phyloP scores from a whole-genome alignment of 1,140 invertebrate species.

The Grapholita molesta region DNA sequence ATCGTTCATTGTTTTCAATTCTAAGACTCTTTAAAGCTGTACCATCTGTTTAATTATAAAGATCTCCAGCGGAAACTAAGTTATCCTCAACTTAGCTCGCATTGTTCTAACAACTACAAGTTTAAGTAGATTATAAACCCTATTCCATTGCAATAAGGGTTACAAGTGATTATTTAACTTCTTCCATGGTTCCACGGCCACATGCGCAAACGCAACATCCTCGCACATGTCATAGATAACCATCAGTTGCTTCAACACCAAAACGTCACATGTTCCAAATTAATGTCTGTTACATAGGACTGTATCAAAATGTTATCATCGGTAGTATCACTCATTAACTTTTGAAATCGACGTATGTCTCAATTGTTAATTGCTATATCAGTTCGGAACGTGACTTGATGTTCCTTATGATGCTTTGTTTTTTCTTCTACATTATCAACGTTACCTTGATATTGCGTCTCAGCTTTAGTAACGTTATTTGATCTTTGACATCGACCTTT shows the following conservation, averaged over 20 bases:
- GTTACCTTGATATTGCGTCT: not conserved
- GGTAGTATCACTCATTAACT: conserved; percentile 3
- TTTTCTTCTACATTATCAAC: not conserved
- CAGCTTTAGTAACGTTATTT: not conserved
- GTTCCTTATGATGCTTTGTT: not conserved
- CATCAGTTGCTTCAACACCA: not conserved
- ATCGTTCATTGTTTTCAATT: not conserved
- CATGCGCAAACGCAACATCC: conserved; percentile 14
- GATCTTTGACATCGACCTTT: not conserved
- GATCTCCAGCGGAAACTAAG: not conserved
- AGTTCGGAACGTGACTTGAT: not conserved
- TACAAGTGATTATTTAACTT: not conserved
- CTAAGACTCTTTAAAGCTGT: not conserved
- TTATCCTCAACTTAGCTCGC: not conserved
- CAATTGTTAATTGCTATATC: conserved; percentile 2
- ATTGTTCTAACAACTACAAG: not conserved
- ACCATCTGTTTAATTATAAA: not conserved
- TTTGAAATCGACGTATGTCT: conserved; percentile 10
- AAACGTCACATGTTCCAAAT: not conserved
- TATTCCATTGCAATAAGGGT: not conserved
- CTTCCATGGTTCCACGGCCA: not conserved
- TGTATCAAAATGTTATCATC: not conserved
- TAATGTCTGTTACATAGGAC: not conserved
- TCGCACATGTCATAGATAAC: conserved; percentile 13
- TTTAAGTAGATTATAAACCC: not conserved